Evolutionary conservation across 2,888 invertebrate species (phyloP).

Genomic region (Hyalella azteca): DNA sequence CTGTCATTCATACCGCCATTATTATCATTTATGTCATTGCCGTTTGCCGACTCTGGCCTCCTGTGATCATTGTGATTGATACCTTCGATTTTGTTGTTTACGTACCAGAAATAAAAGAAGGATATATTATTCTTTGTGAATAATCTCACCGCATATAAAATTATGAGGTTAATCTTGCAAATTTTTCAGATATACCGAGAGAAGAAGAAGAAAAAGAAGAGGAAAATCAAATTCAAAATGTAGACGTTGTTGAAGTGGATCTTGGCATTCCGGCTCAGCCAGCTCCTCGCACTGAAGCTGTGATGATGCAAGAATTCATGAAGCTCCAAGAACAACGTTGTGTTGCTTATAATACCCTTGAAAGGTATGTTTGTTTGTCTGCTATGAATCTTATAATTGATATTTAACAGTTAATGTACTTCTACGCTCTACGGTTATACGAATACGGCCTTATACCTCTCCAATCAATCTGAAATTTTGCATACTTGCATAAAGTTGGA

Average conservation of each 20-base stretch:
- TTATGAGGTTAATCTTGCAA: not conserved
- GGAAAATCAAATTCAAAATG: too few relatives aligned
- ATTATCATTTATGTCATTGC: not conserved
- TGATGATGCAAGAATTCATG: constrained; percentile 11
- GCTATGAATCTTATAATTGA: too few relatives aligned
- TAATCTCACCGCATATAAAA: not conserved
- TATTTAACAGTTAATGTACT: too few relatives aligned
- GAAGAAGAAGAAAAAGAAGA: constrained; percentile 26
- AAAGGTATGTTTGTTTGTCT: not conserved
- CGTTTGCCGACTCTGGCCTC: not conserved
- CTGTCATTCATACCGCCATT: not conserved
- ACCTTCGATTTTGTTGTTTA: not conserved
- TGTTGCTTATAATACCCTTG: constrained; percentile 14
- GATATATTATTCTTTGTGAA: not conserved
- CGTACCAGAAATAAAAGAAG: not conserved
- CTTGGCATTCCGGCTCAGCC: too few relatives aligned
- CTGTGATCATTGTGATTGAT: not conserved
- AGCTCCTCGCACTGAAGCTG: not conserved
- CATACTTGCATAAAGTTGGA: too few relatives aligned
- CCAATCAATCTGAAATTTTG: too few relatives aligned
- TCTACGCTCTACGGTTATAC: too few relatives aligned
- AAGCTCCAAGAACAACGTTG: constrained; percentile 19
- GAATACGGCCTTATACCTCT: too few relatives aligned
- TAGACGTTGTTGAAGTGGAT: constrained; percentile 20
- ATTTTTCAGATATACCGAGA: not conserved